Evolutionary conservation across 2,113 vertebrate species (phyloP).

Genomic region (Mus musculus): DNA sequence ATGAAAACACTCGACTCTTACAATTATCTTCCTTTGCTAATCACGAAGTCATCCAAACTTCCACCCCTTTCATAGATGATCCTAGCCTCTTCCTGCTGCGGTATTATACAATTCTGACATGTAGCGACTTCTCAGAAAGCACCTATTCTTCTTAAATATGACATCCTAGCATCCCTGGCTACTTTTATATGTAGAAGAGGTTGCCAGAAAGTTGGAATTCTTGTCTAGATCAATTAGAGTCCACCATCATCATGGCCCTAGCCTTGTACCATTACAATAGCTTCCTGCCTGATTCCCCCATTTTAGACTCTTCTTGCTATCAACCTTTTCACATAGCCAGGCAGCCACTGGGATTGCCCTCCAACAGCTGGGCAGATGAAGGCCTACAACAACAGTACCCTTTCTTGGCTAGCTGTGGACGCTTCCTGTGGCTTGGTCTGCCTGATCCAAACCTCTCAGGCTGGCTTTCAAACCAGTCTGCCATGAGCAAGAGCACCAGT

Average conservation of each 20-base stretch:
- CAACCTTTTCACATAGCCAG: not conserved
- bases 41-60: not conserved
- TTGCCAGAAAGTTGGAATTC: slow-evolving; percentile 60
- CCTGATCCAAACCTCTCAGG: slow-evolving; percentile 45
- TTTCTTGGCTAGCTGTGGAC: not conserved
- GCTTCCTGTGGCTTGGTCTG: slow-evolving; percentile 53
- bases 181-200: slow-evolving; percentile 38
- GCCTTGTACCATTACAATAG: not conserved
- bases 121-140: not conserved
- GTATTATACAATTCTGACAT: not conserved
- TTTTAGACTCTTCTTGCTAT: not conserved
- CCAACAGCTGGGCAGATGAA: slow-evolving; percentile 38
- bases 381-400: slow-evolving; percentile 17
- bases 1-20: not conserved
- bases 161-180: not conserved
- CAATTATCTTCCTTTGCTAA: not conserved
- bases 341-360: not conserved
- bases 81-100: not conserved
- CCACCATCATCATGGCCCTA: not conserved
- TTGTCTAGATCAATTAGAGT: slow-evolving; percentile 40
- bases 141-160: not conserved
- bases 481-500: slow-evolving; percentile 61
- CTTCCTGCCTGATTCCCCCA: not conserved
- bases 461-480: slow-evolving; percentile 45
- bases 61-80: not conserved